Base-by-base conservation (phyloP, 1,140 invertebrate species). In the Theocolax elegans region DNA sequence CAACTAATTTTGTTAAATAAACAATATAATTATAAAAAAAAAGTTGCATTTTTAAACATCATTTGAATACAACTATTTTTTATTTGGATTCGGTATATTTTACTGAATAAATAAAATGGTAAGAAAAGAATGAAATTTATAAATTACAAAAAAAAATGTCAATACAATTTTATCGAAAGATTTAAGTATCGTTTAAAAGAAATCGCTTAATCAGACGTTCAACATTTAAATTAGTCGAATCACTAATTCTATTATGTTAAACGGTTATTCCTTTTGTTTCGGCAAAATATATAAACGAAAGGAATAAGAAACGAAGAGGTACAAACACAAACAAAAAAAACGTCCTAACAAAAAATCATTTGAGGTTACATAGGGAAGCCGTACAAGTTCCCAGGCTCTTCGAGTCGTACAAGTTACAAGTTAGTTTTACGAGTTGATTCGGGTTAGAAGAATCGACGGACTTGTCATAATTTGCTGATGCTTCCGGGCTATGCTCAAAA, bases 391-490 rank as follows among this genome's bases (percentile, higher is more conserved):
- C 21, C 63, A 25, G n/a, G 49, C 31, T 65, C 35, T n/a, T 2
- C 2, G 44, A 68, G 35, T 44, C 54, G 3, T 15, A 51, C 17
- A 68, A 68, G 31, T 59, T 17, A 59, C 12, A 49, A 67, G 42
- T 38, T 49, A 67, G 65, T 67, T 67, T 64, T 68, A 60, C 66
- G 31, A 60, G 56, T 60, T 60, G 60, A 60, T 68, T 68, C 31
- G 27, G 56, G 42, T 58, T 58, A 31, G 29, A 58, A 9, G 53
- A 58, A 67, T 67, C 53, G 53, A 25, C 17, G 17, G 2, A 13
- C 21, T 54, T 42, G 49, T 65, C 23, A 19, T 31, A 46, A 54
- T 65, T 65, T 65, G 49, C 21, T 53, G 17, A 19, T 44, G n/a
- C n/a, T n/a, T n/a, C n/a, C n/a, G n/a, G n/a, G n/a, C n/a, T n/a